Conservation (phyloP, 2,113 vertebrate genomes). For the Fulmarus glacialis region DNA sequence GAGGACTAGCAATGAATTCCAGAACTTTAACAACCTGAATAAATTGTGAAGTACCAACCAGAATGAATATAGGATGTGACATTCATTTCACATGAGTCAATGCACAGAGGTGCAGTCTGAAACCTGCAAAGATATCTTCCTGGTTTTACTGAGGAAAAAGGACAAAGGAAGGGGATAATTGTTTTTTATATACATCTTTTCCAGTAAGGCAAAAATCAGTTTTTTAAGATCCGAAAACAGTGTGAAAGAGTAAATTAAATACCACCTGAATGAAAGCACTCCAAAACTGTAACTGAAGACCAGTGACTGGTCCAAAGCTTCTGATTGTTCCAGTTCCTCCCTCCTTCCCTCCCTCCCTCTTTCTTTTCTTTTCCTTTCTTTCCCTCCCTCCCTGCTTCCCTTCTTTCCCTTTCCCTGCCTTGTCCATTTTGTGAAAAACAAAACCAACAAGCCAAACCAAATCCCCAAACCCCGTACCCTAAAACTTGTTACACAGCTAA, state of each 20-base stretch:
- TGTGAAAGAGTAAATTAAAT: background rate
- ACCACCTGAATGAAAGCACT: background rate
- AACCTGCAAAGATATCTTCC: background rate
- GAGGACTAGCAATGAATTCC: conserved; percentile 38
- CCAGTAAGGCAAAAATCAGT: background rate
- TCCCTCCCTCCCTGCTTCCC: rapidly evolving
- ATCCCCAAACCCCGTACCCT: background rate
- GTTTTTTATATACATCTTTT: background rate
- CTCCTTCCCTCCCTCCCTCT: background rate
- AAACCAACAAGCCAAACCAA: background rate
- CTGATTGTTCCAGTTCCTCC: background rate
- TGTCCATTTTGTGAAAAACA: background rate
- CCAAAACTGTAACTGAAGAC: background rate
- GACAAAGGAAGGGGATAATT: background rate
- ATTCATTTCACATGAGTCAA: conserved; percentile 30
- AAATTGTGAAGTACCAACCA: conserved; percentile 32
- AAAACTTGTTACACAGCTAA: background rate
- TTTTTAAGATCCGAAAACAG: background rate
- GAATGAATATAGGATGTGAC: conserved; percentile 36
- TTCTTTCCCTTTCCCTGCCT: background rate
- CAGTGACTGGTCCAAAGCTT: background rate
- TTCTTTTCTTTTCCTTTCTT: too few species aligned
- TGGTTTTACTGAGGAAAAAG: background rate
- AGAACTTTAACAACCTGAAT: conserved; percentile 59
- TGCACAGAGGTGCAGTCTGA: background rate